Conservation (phyloP, 2,113 vertebrate genomes). For the Mystacornis crossleyi region DNA sequence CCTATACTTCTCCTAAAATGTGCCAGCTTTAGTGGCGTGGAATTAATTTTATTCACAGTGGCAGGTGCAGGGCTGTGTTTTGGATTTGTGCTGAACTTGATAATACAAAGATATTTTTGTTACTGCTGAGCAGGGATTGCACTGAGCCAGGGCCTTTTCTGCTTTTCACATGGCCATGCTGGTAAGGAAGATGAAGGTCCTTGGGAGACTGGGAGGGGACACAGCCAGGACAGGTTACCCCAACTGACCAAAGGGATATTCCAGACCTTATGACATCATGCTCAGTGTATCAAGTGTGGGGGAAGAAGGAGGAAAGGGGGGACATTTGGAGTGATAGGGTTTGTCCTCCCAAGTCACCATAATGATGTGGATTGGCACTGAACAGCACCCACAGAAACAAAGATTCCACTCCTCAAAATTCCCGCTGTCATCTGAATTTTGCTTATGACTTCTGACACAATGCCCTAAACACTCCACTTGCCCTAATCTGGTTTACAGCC, state of each 20-base stretch:
- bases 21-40: background rate
- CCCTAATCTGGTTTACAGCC: background rate
- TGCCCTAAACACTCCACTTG: background rate
- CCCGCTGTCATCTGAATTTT: background rate
- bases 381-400: background rate
- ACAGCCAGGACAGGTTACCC: background rate
- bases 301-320: background rate
- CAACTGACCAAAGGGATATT: background rate
- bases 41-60: background rate
- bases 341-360: background rate
- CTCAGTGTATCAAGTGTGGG: background rate
- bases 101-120: background rate
- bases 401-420: background rate
- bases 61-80: background rate
- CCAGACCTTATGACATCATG: rapidly evolving
- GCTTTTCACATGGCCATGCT: background rate
- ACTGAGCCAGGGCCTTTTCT: background rate
- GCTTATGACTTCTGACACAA: background rate
- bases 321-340: background rate
- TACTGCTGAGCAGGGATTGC: background rate
- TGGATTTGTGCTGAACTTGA: background rate
- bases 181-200: too few species aligned
- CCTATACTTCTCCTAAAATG: background rate
- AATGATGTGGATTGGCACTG: background rate
- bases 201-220: background rate